Evolutionary conservation across 2,113 vertebrate species (phyloP), one percentile per base, ranked within the genome.

Genomic region (Sturnus vulgaris): DNA sequence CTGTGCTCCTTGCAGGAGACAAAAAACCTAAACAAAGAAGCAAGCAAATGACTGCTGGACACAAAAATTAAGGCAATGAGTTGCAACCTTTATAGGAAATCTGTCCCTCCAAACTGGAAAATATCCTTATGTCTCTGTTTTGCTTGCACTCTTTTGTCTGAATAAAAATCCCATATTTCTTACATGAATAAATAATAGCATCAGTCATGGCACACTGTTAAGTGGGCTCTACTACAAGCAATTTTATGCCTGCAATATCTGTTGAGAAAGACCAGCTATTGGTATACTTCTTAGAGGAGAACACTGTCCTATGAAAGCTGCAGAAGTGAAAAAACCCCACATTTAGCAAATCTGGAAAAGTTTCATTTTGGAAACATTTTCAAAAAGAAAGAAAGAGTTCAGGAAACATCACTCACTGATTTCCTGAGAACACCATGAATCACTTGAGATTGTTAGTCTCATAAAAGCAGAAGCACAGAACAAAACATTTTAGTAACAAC

Each of bases 341-440:
- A 49, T 22, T 40, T 40, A 61, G 47, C 24, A 77, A 86, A 90
- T 81, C 69, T 88, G 37, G 80, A 82, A 63, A 33, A 73, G 16
- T 86, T 95, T 80, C 3, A n/a, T 80, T 86, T 79, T 77, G 70
- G 70, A 92, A 91, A 75, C 28, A 28, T 69, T 93, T 82, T 60
- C 35, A 37, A 55, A 88, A 91, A 69, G n/a, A 91, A 92, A 31
- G 40, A 73, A 92, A 53, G n/a, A 20, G n/a, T 69, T 91, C 84
- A 92, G 82, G 86, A 94, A 92, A 71, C 27, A 33, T 7, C 33
- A 25, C 6, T 82, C 24, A 28, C 5, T 83, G 71, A 89, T 71
- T 94, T 96, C 92, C 92, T 93, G 85, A 94, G 82, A 95, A 93
- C 69, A 82, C 50, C 47, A 76, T 50, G 76, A 94, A 82, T 84